A percentile compares a stretch with the other conserved stretches of the same genome.
Evolutionary conservation across 2,797 vertebrate genomes (phyloP).

Genomic region (Catamblyrhynchus diadema): DNA sequence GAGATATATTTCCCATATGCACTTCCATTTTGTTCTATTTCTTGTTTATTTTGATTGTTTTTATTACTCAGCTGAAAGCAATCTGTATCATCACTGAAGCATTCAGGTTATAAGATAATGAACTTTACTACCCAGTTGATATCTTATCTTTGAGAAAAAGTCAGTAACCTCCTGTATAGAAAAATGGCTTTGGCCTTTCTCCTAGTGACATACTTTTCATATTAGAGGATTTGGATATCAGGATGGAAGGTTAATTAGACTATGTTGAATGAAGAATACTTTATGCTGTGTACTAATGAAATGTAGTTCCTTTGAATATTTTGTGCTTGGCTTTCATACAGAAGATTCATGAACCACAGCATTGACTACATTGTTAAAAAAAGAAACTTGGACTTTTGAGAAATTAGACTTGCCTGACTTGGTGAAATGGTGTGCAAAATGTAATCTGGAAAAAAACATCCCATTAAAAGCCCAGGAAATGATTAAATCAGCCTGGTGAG

Average conservation of each 20-base stretch:
- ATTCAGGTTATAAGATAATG: not conserved
- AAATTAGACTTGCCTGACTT: not conserved
- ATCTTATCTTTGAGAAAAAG: not conserved
- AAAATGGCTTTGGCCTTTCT: not conserved
- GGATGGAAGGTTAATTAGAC: not conserved
- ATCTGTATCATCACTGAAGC: not conserved
- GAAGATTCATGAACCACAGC: not conserved
- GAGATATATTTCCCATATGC: not conserved
- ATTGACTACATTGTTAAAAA: not conserved
- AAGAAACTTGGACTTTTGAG: not conserved
- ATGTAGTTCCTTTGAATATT: not conserved
- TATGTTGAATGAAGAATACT: not conserved
- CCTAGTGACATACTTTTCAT: not conserved
- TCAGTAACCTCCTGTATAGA: not conserved
- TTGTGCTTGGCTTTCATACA: not conserved
- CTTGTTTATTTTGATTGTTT: not conserved
- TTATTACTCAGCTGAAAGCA: not conserved
- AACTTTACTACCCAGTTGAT: not conserved
- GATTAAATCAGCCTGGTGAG: not conserved
- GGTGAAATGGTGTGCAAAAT: not conserved
- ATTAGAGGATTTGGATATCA: not conserved
- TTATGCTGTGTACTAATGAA: not conserved
- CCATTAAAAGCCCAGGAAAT: not conserved
- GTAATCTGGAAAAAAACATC: not conserved
- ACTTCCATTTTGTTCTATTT: not conserved